Evolutionary conservation across 92 coral and sea anemone species (phyloP).

Genomic region (Heliopora coerulea): DNA sequence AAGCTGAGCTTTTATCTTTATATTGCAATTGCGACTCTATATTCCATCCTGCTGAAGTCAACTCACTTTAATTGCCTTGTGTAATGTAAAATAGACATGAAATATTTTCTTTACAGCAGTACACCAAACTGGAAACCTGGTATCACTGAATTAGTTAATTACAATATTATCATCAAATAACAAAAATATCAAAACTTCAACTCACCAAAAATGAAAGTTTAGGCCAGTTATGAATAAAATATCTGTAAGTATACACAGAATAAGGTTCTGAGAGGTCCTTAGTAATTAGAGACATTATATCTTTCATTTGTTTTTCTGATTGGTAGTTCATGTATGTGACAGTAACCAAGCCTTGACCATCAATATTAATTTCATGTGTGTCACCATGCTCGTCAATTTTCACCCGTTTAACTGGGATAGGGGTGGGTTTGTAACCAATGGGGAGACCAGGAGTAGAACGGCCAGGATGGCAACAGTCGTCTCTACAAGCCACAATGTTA

Average conservation of each 20-base stretch:
- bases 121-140: too few species aligned
- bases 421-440: neutral
- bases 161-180: too few species aligned
- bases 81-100: too few species aligned
- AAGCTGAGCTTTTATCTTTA: too few species aligned
- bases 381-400: conserved; percentile 28
- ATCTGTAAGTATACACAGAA: conserved; percentile 95
- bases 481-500: conserved; percentile 5
- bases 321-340: conserved; percentile 79
- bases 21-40: too few species aligned
- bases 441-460: neutral
- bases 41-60: too few species aligned
- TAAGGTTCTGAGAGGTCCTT: conserved; percentile 99
- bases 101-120: too few species aligned
- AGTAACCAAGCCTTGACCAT: conserved; percentile 23
- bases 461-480: neutral
- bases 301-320: conserved; percentile 91
- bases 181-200: neutral
- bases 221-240: conserved; percentile 99
- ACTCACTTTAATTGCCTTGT: too few species aligned
- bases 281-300: conserved; percentile 94
- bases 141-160: too few species aligned
- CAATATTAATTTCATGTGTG: conserved; percentile 27
- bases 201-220: conserved; percentile 94
- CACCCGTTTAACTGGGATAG: conserved; percentile 7